Evolutionary conservation across 2,113 vertebrate species (phyloP).

Genomic region (Stigmatopora nigra): DNA sequence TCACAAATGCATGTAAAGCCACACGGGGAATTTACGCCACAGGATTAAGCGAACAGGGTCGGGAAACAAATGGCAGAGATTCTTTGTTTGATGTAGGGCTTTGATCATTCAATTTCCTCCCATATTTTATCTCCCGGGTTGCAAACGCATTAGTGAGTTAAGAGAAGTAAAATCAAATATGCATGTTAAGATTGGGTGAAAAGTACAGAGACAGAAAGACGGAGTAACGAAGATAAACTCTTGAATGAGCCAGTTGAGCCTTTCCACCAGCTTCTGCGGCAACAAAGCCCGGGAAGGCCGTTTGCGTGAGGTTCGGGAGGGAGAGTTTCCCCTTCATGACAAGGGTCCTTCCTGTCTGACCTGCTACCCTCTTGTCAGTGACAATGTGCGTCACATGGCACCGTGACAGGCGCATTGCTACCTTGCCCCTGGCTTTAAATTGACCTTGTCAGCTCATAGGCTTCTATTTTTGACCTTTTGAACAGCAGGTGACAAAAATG

Average conservation of each 20-base stretch:
- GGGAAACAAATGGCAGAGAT: neutral
- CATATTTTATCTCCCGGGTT: neutral
- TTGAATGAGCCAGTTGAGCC: slow-evolving; percentile 39
- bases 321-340: slow-evolving; percentile 66
- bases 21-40: slow-evolving; percentile 24
- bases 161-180: neutral
- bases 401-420: slow-evolving; percentile 47
- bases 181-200: neutral
- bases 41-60: slow-evolving; percentile 21
- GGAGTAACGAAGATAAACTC: slow-evolving; percentile 31
- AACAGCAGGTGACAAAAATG: slow-evolving; percentile 27
- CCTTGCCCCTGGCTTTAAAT: slow-evolving; percentile 14
- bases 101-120: neutral
- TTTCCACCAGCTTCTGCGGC: slow-evolving; percentile 21
- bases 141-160: neutral
- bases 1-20: slow-evolving; percentile 44
- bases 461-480: slow-evolving; percentile 33
- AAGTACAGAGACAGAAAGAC: slow-evolving; percentile 18
- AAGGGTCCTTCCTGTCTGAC: slow-evolving; percentile 72
- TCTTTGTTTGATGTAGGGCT: neutral
- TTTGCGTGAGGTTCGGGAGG: slow-evolving; percentile 34
- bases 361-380: slow-evolving; percentile 72
- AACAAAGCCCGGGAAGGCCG: slow-evolving; percentile 59
- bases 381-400: slow-evolving; percentile 66
- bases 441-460: slow-evolving; percentile 39